Evolutionary conservation across 2,888 invertebrate genomes (phyloP).

Genomic region (Pachymerium ferrugineum): DNA sequence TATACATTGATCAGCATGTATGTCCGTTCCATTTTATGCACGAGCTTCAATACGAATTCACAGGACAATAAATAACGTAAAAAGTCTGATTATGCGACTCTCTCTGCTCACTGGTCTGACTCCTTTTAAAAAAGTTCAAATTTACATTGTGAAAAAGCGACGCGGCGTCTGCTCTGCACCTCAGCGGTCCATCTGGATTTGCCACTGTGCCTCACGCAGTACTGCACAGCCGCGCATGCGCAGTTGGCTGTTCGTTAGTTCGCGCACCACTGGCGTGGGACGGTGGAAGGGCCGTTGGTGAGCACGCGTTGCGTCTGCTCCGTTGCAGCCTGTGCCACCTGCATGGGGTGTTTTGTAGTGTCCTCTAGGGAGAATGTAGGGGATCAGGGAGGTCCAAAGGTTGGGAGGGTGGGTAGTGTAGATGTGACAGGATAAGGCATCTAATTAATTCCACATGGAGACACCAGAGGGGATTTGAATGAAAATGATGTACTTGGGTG

Average conservation of each 20-base stretch:
- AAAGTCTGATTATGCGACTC: too few species aligned
- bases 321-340: background rate
- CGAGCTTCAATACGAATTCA: too few species aligned
- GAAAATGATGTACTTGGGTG: background rate
- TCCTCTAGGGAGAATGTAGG: background rate
- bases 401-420: background rate
- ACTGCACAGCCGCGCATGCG: background rate
- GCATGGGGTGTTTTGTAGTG: slow-evolving; percentile 9
- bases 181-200: background rate
- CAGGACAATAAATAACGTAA: too few species aligned
- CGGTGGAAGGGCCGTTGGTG: background rate
- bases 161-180: slow-evolving; percentile 18
- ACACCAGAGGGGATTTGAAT: background rate
- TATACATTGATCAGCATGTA: background rate
- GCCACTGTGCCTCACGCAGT: background rate
- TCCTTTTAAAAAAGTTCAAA: background rate
- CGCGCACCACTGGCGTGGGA: slow-evolving; percentile 10
- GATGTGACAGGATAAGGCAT: slow-evolving; percentile 6
- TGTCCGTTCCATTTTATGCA: background rate
- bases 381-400: background rate
- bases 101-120: background rate
- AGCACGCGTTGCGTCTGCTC: slow-evolving; percentile 6
- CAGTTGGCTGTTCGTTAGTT: background rate
- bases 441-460: slow-evolving; percentile 18
- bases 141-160: background rate